phyloP scores from a whole-genome alignment of 2,888 invertebrate species.

The Ephialtes manifestator region DNA sequence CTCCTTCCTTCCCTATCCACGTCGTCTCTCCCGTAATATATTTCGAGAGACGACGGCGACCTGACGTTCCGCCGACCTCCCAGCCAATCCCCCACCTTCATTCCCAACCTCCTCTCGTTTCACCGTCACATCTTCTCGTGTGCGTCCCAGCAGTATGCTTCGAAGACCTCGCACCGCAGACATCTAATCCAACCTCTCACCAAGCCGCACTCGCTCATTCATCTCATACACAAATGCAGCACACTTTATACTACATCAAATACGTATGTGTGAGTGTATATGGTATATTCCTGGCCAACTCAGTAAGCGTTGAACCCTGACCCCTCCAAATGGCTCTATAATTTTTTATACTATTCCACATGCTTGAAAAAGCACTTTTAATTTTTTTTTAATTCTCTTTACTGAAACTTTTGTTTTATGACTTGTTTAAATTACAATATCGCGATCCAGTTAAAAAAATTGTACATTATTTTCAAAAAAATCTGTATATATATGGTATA shows the following conservation, averaged over 20 bases:
- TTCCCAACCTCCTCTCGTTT: conserved; percentile 18
- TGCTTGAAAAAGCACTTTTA: too few relatives aligned
- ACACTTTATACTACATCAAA: conserved; percentile 29
- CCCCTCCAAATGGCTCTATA: too few relatives aligned
- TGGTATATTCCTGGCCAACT: too few relatives aligned
- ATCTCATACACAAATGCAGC: conserved; percentile 46
- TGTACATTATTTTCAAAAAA: too few relatives aligned
- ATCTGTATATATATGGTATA: too few relatives aligned
- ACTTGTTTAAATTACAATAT: too few relatives aligned
- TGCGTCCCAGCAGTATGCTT: conserved; percentile 1
- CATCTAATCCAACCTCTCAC: conserved; percentile 41
- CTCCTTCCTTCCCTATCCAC: neutral
- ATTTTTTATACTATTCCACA: too few relatives aligned
- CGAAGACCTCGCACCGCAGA: conserved; percentile 43
- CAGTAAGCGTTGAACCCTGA: too few relatives aligned
- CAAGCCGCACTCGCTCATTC: conserved; percentile 41
- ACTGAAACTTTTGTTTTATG: too few relatives aligned
- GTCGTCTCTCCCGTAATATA: conserved; percentile 39
- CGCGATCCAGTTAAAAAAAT: too few relatives aligned
- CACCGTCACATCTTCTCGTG: conserved; percentile 25
- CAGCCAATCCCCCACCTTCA: conserved; percentile 41
- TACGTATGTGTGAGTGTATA: neutral
- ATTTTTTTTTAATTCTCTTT: too few relatives aligned
- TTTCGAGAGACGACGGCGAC: conserved; percentile 54
- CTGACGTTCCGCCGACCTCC: conserved; percentile 60